Base-by-base conservation (phyloP, 2,888 invertebrate genomes). In the Drosophila lacicola region DNA sequence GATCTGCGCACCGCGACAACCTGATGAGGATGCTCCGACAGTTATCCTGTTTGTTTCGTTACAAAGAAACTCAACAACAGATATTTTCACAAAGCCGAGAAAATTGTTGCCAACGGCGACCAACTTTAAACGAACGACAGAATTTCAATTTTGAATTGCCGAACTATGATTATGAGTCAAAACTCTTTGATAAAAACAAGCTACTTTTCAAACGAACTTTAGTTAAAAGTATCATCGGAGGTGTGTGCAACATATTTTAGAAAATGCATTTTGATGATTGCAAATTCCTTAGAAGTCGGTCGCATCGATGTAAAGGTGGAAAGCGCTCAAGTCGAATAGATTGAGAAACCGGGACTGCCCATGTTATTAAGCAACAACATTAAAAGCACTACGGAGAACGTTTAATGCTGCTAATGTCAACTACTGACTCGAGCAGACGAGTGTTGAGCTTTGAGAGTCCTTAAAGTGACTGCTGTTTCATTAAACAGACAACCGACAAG, bases 1-100 rank as follows among this genome's bases (percentile, higher is more conserved):
- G 88, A 90, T 89, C 85, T 88, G 79, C 55, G 67, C 74, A 67
- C 67, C 72, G 74, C 78, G 87, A 71, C 71, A 68, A 70, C 70
- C 79, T 87, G 84, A 82, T 84, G 84, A 72, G 71, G 70, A 42
- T 65, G 74, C 57, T 63, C 34, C 44, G 41, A 17, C 34, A 14
- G 55, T 41, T 50, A 21, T 21, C 9, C 34, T 1, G n/a, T 3
- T 19, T 19, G 21, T 29, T 11, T 2, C 8, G 29, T 51, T 41
- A 29, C 39, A 45, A 44, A 25, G n/a, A 46, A 41, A 3, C 54
- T 21, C 19, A 9, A 13, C 39, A 9, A 21, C 10, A 51, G 14
- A 11, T 25, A 50, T 55, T 64, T 29, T 6, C 34, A 49, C n/a
- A 50, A 14, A 42, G 53, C 29, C 1, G n/a, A 45, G 25, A 42